These are phyloP conservation scores for Sesia apiformis DNA, from an alignment of 2,888 invertebrate genomes.

Conservation along the genomic window DNA sequence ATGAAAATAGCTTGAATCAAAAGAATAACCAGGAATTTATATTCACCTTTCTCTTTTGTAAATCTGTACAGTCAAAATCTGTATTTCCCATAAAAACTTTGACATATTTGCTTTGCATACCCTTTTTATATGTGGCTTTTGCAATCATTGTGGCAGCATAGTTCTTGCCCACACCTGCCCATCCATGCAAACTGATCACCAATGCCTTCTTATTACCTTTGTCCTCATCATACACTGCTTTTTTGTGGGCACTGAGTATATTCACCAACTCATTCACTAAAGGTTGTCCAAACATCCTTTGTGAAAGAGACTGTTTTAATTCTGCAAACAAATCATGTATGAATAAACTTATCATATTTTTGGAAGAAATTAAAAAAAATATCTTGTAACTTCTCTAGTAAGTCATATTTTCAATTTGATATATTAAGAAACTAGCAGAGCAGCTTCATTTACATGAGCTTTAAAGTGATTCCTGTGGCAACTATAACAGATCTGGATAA, in stretches of 20 bases:
- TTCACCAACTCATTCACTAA: conserved; percentile 80
- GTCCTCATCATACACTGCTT: conserved; percentile 31
- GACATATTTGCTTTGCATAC: conserved; percentile 84
- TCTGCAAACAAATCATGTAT: conserved; percentile 42
- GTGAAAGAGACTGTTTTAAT: conserved; percentile 57
- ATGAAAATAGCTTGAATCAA: no score
- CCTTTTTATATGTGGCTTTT: conserved; percentile 78
- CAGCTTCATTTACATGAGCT: no score
- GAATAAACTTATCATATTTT: background rate
- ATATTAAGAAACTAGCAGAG: no score
- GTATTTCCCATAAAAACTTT: conserved; percentile 87
- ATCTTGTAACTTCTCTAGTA: background rate
- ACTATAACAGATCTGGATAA: no score
- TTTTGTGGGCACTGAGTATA: conserved; percentile 76
- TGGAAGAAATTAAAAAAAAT: background rate
- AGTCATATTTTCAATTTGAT: no score
- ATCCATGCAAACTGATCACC: conserved; percentile 95
- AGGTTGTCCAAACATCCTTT: conserved; percentile 85
- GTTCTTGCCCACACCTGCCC: conserved; percentile 95
- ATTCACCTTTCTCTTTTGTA: conserved; percentile 59
- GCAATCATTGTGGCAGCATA: conserved; percentile 86
- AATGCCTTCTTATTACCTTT: conserved; percentile 82
- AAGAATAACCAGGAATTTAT: background rate
- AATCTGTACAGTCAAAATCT: conserved; percentile 80
- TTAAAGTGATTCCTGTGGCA: no score